These are phyloP conservation scores for Trichopria drosophilae DNA, from an alignment of 2,888 invertebrate species.

Conservation along the genomic window DNA sequence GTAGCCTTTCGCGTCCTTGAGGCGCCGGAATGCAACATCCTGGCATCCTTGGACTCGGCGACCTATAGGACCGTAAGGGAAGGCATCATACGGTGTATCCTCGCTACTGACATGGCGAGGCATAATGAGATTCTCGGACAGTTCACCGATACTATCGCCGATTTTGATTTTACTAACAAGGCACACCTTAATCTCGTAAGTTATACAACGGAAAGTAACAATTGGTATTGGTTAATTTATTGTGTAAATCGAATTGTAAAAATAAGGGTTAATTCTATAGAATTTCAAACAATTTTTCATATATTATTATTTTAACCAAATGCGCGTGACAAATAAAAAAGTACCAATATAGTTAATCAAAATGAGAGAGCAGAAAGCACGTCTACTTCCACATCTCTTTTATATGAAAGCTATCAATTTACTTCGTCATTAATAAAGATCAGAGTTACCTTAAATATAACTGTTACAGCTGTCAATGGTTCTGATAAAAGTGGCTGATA, in stretches of 20 bases:
- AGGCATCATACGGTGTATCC: slow-evolving; percentile 77
- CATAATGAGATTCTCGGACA: slow-evolving; percentile 77
- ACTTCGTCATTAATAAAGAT: neutral
- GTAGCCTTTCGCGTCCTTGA: slow-evolving; percentile 80
- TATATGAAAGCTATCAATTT: neutral
- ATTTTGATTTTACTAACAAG: slow-evolving; percentile 71
- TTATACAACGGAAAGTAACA: no score
- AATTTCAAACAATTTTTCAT: no score
- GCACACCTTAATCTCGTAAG: slow-evolving; percentile 74
- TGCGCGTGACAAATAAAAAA: no score
- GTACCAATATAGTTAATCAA: no score
- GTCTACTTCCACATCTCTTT: no score
- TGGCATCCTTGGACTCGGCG: slow-evolving; percentile 68
- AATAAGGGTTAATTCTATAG: no score
- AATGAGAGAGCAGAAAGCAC: no score
- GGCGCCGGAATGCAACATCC: slow-evolving; percentile 79
- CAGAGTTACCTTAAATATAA: neutral
- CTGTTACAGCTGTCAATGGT: slow-evolving; percentile 70
- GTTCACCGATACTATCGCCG: slow-evolving; percentile 68
- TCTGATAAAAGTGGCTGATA: slow-evolving; percentile 81
- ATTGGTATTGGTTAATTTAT: no score
- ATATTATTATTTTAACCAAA: no score
- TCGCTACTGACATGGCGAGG: slow-evolving; percentile 79
- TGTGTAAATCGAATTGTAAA: no score
- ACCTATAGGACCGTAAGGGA: slow-evolving; percentile 71